Percentiles rank a stretch among this genome's conserved stretches.
phyloP scores from a whole-genome alignment of 2,113 vertebrate genomes.

The Apodemus speciosus region DNA sequence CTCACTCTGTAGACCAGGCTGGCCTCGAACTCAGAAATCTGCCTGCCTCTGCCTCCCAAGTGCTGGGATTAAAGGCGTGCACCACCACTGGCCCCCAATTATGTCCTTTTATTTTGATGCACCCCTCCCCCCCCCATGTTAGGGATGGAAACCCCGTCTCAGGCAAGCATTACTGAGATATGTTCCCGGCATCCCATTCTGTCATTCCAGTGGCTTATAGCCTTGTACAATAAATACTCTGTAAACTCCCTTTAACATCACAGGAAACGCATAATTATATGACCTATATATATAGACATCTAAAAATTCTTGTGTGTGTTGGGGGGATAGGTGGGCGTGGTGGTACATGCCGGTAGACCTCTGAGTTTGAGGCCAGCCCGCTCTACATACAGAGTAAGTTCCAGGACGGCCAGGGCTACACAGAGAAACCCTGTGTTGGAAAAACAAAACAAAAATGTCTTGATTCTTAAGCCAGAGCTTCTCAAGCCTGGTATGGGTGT shows the following conservation, averaged over 20 bases:
- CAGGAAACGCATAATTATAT: background rate
- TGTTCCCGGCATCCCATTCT: background rate
- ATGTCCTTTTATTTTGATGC: constrained; percentile 1
- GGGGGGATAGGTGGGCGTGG: background rate
- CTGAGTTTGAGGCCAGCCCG: background rate
- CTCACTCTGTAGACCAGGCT: no score
- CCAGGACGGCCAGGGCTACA: background rate
- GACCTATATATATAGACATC: background rate
- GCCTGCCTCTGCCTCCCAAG: no score
- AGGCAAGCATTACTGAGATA: background rate
- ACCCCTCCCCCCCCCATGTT: background rate
- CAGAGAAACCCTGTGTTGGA: background rate
- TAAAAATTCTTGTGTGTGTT: background rate
- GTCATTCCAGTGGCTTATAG: background rate
- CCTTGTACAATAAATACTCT: constrained; percentile 25
- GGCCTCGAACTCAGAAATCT: no score
- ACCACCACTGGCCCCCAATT: no score
- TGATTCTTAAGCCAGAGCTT: background rate
- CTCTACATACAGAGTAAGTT: background rate
- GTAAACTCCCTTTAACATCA: background rate
- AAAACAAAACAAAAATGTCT: background rate
- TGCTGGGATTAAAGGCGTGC: no score
- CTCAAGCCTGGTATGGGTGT: background rate
- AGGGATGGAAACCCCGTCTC: background rate
- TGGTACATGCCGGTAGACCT: background rate